Evolutionary conservation across 2,113 vertebrate species (phyloP), one percentile per base, ranked within the genome.

Genomic region (Misgurnus anguillicaudatus): DNA sequence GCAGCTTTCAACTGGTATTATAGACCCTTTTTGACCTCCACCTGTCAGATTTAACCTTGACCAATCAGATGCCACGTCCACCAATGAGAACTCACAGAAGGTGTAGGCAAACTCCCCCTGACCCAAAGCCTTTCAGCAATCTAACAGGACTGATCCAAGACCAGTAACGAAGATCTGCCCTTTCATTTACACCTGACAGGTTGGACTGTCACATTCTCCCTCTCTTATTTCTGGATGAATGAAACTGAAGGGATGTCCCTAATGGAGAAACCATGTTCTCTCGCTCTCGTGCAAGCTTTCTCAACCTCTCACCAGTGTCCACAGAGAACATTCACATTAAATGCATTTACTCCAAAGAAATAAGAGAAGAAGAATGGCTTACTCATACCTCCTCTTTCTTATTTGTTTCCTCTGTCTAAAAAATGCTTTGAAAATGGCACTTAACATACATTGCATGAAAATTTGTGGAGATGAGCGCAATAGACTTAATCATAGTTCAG

Each of bases 231-330:
- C 17, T 5, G 64, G 64, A 61, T 64, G 68, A 77, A 41, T 64
- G 71, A 80, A 62, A 42, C 31, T 41, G 39, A 58, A 58, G n/a
- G 58, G 36, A 55, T 5, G 4, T 21, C 61, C 31, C 68, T 77
- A 81, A 81, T 81, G 80, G 80, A 70, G 48, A 77, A 81, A 71
- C 2, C 14, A 66, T 77, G 80, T 77, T 75, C 55, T 68, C 62
- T 80, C 39, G 13, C 36, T 45, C 48, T 62, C 39, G 16, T 19
- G 19, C 38, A 45, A 39, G 66, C 45, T 81, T 48, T 68, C 55
- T 14, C 6, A 1, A 11, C 55, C 80, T 80, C 63, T 24, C 71
- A 74, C 38, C 39, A 67, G 3, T 38, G 65, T 53, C 55, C 19
- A 74, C 41, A 74, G 51, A 39, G 21, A 21, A 19, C 47, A 31